These are phyloP conservation scores for Lophura swinhoii DNA, from an alignment of 2,797 vertebrate species.

Conservation along the genomic window DNA sequence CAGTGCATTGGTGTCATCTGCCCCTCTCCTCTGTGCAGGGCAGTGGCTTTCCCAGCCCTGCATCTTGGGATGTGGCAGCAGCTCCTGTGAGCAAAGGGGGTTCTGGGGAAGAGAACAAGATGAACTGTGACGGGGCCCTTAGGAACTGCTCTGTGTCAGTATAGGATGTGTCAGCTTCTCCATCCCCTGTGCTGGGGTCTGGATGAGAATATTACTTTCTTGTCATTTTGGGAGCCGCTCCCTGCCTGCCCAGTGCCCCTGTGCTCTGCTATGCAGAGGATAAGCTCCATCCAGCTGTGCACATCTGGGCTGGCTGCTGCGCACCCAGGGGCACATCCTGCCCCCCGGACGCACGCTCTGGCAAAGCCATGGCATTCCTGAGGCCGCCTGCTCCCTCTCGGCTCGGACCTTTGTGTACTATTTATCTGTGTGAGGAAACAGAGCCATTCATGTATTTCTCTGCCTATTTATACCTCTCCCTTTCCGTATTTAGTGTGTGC, in stretches of 20 bases:
- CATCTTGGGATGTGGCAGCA: not conserved
- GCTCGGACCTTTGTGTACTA: not conserved
- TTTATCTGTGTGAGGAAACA: conserved; percentile 54
- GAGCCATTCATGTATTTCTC: conserved; percentile 67
- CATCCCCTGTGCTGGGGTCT: not conserved
- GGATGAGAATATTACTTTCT: not conserved
- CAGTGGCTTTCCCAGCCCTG: not conserved
- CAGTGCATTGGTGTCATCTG: not conserved
- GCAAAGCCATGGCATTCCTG: not conserved
- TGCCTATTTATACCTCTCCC: conserved; percentile 73
- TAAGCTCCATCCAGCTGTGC: not conserved
- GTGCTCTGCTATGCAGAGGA: not conserved
- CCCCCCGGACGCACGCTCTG: too few species aligned
- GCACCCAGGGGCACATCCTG: not conserved
- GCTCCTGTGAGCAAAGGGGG: not conserved
- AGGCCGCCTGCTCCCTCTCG: not conserved
- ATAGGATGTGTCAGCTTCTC: not conserved
- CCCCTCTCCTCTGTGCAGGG: rapidly evolving
- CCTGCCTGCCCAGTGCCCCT: not conserved
- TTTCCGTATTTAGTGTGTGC: conserved; percentile 74
- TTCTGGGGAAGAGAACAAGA: not conserved
- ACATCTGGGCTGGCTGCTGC: not conserved
- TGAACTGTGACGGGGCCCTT: not conserved
- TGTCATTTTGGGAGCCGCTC: not conserved
- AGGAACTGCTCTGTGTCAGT: not conserved